Conservation (phyloP, 2,888 invertebrate species). For the Agrotis segetum region DNA sequence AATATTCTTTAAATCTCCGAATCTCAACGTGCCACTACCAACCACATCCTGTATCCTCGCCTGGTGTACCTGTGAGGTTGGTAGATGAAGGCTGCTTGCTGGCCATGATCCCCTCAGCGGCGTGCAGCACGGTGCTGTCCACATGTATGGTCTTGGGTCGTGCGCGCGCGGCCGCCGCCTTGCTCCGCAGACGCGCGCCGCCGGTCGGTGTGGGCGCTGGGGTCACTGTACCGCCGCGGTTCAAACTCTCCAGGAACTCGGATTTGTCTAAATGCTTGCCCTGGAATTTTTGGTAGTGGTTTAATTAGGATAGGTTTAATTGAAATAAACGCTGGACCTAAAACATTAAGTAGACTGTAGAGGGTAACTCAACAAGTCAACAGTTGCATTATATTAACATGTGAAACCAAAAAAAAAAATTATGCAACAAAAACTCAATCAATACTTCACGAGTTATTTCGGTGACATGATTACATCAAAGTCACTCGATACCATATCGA, state of each 20-base stretch:
- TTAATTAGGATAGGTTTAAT: not conserved
- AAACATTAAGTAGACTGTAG: not conserved
- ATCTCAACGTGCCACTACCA: not conserved
- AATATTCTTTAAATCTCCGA: too few relatives aligned
- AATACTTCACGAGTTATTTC: not conserved
- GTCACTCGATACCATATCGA: not conserved
- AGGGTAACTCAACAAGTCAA: not conserved
- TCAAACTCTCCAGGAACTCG: slow-evolving; percentile 84
- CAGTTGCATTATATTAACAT: not conserved
- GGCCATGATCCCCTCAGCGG: slow-evolving; percentile 94
- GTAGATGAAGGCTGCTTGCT: slow-evolving; percentile 95
- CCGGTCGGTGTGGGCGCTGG: slow-evolving; percentile 38
- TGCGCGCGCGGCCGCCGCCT: slow-evolving; percentile 92
- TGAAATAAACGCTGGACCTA: not conserved
- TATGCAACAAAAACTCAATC: not conserved
- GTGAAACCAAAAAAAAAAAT: not conserved
- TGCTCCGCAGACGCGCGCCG: slow-evolving; percentile 74
- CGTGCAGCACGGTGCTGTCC: slow-evolving; percentile 94
- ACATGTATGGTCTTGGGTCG: slow-evolving; percentile 98
- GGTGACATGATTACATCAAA: not conserved
- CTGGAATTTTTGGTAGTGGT: slow-evolving; percentile 79
- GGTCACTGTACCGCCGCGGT: slow-evolving; percentile 65
- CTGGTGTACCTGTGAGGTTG: slow-evolving; percentile 94
- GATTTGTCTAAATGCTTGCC: slow-evolving; percentile 95
- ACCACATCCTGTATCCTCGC: not conserved